phyloP scores from a whole-genome alignment of 2,113 vertebrate genomes.

The Paramisgurnus dabryanus region DNA sequence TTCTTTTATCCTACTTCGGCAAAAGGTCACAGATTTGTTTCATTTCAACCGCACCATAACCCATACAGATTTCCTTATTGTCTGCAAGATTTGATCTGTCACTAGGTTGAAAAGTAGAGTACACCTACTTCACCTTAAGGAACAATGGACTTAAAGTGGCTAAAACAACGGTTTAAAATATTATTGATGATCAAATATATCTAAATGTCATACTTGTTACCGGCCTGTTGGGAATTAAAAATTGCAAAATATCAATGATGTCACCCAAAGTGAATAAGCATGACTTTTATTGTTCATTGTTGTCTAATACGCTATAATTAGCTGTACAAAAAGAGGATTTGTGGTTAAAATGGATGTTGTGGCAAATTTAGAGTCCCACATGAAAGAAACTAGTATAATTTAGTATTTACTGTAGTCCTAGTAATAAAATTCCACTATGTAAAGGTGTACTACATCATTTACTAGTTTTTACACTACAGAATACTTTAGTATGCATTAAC shows the following conservation, averaged over 20 bases:
- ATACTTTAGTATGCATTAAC: no score
- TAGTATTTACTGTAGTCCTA: no score
- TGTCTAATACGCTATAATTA: no score
- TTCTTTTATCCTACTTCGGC: background rate
- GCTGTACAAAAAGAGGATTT: no score
- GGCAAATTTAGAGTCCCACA: no score
- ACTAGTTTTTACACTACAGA: no score
- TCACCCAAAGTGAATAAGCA: background rate
- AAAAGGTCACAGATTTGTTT: constrained; percentile 9
- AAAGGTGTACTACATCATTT: no score
- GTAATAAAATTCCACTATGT: no score
- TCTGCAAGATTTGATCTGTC: constrained; percentile 2
- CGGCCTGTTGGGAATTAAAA: background rate
- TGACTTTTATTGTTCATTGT: no score
- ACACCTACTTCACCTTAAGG: background rate
- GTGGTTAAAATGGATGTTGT: no score
- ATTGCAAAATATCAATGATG: constrained; percentile 4
- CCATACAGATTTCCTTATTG: background rate
- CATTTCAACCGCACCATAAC: background rate
- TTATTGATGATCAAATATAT: background rate
- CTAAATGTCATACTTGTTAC: background rate
- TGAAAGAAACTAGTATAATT: no score
- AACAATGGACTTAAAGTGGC: background rate
- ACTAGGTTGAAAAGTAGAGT: constrained; percentile 6
- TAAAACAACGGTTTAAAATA: background rate